phyloP scores from a whole-genome alignment of 2,113 vertebrate genomes.

The Myanophis thanlyinensis region DNA sequence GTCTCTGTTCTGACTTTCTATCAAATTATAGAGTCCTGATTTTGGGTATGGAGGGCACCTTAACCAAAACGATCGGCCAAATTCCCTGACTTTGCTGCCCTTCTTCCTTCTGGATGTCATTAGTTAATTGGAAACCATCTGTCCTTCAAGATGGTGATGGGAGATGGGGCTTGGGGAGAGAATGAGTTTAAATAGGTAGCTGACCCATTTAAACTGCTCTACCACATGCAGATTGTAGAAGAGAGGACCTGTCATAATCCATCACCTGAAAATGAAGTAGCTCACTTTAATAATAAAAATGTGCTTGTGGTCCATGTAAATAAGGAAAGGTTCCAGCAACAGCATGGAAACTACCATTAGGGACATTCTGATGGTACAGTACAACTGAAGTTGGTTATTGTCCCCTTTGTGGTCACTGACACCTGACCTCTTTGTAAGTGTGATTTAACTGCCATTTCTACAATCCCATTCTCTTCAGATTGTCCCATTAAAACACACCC shows the following conservation, averaged over 20 bases:
- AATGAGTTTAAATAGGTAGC: neutral
- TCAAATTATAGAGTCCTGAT: neutral
- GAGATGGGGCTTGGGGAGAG: neutral
- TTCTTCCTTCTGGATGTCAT: neutral
- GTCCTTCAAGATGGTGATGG: neutral
- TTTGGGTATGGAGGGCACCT: neutral
- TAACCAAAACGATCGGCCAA: neutral
- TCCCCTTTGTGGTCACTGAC: neutral
- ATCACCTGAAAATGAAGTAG: neutral
- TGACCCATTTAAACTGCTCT: neutral
- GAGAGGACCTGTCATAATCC: neutral
- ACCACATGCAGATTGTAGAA: neutral
- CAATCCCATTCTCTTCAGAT: neutral
- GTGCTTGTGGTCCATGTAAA: neutral
- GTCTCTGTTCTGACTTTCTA: neutral
- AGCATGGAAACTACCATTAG: neutral
- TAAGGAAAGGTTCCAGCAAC: neutral
- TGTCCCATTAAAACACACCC: neutral
- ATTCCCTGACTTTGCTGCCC: neutral
- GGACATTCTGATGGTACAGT: neutral
- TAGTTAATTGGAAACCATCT: neutral
- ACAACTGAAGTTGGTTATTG: neutral
- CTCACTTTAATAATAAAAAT: neutral
- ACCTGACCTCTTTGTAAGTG: neutral
- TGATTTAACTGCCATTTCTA: neutral